A percentile compares a stretch with the other conserved stretches of the same genome.
Conservation (phyloP, 1,140 invertebrate species). For the Zaprionus tsacasi region DNA sequence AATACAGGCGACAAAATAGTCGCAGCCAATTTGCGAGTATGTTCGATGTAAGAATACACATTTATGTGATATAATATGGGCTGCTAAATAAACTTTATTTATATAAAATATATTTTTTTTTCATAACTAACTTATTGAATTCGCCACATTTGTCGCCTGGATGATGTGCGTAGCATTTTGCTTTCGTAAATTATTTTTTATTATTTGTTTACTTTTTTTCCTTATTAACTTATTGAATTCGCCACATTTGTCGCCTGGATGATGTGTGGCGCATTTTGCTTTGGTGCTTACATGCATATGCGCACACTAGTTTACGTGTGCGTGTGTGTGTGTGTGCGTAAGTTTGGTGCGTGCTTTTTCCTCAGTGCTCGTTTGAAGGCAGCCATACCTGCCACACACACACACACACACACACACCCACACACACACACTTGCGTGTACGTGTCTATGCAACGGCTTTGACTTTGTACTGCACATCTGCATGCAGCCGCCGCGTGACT, state of each 20-base stretch:
- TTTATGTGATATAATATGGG: too few species aligned
- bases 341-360: conserved; percentile 67
- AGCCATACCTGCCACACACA: conserved; percentile 22
- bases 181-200: too few species aligned
- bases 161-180: too few species aligned
- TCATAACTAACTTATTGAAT: background rate
- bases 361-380: conserved; percentile 60
- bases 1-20: conserved; percentile 28
- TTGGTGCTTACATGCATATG: conserved; percentile 22
- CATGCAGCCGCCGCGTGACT: conserved; percentile 18
- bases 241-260: conserved; percentile 47
- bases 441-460: conserved; percentile 48
- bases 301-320: conserved; percentile 9
- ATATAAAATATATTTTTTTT: too few species aligned
- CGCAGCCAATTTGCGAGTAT: too few species aligned
- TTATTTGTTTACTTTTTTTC: conserved; percentile 9
- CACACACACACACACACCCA: background rate
- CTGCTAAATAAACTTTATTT: too few species aligned
- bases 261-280: too few species aligned
- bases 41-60: background rate
- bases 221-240: background rate
- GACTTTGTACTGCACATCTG: conserved; percentile 21
- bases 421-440: conserved; percentile 1
- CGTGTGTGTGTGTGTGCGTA: conserved; percentile 47
- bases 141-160: conserved; percentile 46